Evolutionary conservation across 1,140 invertebrate species (phyloP), one percentile per base, ranked within the genome.

Genomic region (Tachypleus tridentatus): DNA sequence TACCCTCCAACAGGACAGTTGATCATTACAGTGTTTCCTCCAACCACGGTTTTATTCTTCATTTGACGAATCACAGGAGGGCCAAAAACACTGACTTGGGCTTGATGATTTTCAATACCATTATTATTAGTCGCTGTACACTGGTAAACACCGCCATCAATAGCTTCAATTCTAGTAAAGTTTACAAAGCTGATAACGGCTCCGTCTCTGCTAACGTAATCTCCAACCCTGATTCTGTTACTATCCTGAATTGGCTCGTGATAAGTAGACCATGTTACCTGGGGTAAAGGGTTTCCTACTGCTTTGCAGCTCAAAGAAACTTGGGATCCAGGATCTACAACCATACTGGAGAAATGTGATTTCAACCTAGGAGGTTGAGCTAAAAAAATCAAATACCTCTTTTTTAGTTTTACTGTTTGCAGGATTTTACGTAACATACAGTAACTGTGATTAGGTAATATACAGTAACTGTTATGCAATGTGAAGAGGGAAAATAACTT

Each of bases 181-280:
- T 93, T 93, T 65, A 94, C 82, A 76, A 89, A 88, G 77, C 88
- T 91, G 71, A 91, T 85, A 49, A 93, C 87, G 73, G 91, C 87
- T 29, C 69, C 69, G 63, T 70, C 69, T 54, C 67, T 64, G 47
- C 64, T 69, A 47, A 70, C 70, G 53, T 67, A 71, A 60, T 70
- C 69, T n/a, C 70, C 69, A n/a, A 71, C 67, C 4, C 70, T 58
- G 8, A 70, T 64, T 58, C 67, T 62, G 9, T 57, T 60, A 4
- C 62, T 65, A 51, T 71, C 69, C 57, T 67, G 62, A n/a, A 71
- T 64, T 47, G 69, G 64, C 6, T 60, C 49, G 11, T 67, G 91
- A 77, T 97, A 93, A 5, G 97, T 80, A 77, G 89, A 87, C 94
- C 94, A 98, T 5, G 85, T 87, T 64, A 98, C 93, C 79, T 91